These are phyloP conservation scores for Bovichtus variegatus DNA, from an alignment of 2,797 vertebrate genomes.

Conservation along the genomic window DNA sequence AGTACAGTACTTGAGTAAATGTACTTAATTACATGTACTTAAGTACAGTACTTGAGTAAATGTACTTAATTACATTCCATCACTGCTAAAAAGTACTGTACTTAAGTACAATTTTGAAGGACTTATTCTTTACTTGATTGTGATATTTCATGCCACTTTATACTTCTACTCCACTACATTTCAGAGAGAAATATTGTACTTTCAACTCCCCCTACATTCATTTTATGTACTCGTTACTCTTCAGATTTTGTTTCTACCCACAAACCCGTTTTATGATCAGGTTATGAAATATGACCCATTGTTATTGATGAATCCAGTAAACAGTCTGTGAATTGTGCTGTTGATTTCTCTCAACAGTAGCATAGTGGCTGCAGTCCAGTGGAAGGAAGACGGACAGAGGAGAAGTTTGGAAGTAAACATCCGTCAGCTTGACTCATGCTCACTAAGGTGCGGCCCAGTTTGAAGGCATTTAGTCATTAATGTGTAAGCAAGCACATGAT, in stretches of 20 bases:
- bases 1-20: no score
- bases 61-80: no score
- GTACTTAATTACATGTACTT: no score
- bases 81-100: not conserved
- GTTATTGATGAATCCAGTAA: not conserved
- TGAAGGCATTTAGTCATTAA: not conserved
- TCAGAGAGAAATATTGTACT: not conserved
- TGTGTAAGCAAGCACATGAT: not conserved
- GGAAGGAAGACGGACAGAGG: slow-evolving; percentile 29
- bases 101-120: not conserved
- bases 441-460: slow-evolving; percentile 40
- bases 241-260: not conserved
- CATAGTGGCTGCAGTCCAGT: slow-evolving; percentile 35
- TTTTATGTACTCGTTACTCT: not conserved
- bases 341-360: slow-evolving; percentile 54
- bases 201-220: not conserved
- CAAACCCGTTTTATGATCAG: not conserved
- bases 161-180: not conserved
- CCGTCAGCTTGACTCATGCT: slow-evolving; percentile 59
- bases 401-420: slow-evolving; percentile 57
- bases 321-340: not conserved
- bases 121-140: not conserved
- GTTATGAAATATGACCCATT: not conserved
- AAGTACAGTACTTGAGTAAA: no score
- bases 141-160: not conserved